Base-by-base conservation (phyloP, 2,113 vertebrate genomes). In the Salvelinus sp. region DNA sequence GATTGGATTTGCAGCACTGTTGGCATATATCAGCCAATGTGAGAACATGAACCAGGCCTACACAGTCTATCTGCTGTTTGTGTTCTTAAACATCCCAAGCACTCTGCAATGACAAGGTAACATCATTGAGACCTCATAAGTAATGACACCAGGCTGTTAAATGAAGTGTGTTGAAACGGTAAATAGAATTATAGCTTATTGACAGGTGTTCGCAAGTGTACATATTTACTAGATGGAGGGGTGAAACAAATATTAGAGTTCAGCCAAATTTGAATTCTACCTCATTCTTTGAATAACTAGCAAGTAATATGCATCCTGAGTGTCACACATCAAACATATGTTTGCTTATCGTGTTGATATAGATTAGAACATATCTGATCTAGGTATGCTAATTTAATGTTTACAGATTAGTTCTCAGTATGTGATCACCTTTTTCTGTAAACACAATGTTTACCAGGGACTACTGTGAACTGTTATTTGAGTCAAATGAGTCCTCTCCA, bases 41-140 rank as follows among this genome's bases (percentile, higher is more conserved):
- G 97, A 97, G 87, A 98, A 97, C 0, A 92, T 99, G 88, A 98
- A 99, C 96, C 96, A 98, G 33, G 97, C 97, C 0, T 99, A 99
- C 4, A 99, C 93, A 2, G 94, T 96, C 88, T 98, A 96, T 93
- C 97, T 94, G 92, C 98, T 94, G 62, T 95, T 92, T 0, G 94
- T 94, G 54, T 96, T 95, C 85, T 95, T 93, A 82, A 99, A 99
- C 76, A 94, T 94, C 20, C 98, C 97, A 86, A 98, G 96, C 22
- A 99, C 97, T 88, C 98, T 99, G 89, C 69, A 73, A 73, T 1
- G 50, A 22, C 69, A 69, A 27, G 64, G 20, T 27, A 9, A 16
- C 25, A 38, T 44, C 47, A 18, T 48, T n/a, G 1, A 33, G 13
- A 58, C 50, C 50, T 58, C 16, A 4, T 18, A 23, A 13, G 2